Percentiles rank a stretch among this genome's conserved stretches.
Conservation (phyloP, 2,797 vertebrate species). For the Karalla daura region DNA sequence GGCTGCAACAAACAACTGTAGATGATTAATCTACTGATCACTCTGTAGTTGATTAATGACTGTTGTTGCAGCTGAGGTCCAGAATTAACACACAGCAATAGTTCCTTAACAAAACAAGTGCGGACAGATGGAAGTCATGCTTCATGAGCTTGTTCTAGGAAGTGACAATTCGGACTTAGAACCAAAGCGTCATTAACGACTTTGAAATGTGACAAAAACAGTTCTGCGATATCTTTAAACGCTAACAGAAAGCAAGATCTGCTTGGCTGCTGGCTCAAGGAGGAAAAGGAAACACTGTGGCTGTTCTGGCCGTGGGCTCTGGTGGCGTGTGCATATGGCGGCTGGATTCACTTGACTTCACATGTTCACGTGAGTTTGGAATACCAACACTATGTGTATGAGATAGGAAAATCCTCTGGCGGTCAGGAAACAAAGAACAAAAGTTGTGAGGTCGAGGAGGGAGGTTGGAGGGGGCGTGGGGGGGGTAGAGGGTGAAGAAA, state of each 20-base stretch:
- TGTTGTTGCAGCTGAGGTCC: too few species aligned
- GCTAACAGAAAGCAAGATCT: not conserved
- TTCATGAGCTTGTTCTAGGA: not conserved
- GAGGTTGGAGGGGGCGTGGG: slow-evolving; percentile 17
- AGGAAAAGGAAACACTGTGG: slow-evolving; percentile 45
- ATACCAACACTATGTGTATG: slow-evolving; percentile 14
- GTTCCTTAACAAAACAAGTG: too few species aligned
- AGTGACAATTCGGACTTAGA: not conserved
- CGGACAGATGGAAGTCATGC: not conserved
- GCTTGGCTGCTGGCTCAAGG: not conserved
- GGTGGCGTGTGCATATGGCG: not conserved
- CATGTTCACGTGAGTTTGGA: slow-evolving; percentile 8
- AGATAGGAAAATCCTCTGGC: slow-evolving; percentile 36
- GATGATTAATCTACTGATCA: not conserved
- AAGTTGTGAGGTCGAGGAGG: slow-evolving; percentile 40
- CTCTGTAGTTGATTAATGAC: too few species aligned
- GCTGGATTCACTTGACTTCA: slow-evolving; percentile 9
- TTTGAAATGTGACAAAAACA: not conserved
- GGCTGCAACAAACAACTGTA: too few species aligned
- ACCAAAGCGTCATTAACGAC: too few species aligned
- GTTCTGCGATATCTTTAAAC: not conserved
- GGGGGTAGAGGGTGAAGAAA: slow-evolving; percentile 63
- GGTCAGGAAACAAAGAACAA: slow-evolving; percentile 14
- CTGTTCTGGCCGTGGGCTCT: slow-evolving; percentile 9
- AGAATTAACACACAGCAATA: too few species aligned